Evolutionary conservation across 2,797 vertebrate species (phyloP), one percentile per base, ranked within the genome.

Genomic region (Urosaurus nigricauda): DNA sequence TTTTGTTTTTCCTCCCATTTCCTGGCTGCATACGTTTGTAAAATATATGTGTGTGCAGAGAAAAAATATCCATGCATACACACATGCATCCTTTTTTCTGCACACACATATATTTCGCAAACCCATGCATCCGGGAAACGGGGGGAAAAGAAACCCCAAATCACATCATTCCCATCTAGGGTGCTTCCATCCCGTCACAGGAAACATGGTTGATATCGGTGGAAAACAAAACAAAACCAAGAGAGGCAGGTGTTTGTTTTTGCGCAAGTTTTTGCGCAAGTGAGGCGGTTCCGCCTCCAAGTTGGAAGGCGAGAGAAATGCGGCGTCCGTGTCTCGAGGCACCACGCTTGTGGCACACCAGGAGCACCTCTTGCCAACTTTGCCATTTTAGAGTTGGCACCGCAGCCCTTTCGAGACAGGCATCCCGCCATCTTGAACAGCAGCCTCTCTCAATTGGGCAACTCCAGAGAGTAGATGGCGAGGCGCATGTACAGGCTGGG

Each of bases 321-420:
- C 7, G 11, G 1, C 47, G 3, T 3, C 21, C 32, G 56, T 5
- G 6, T 53, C 43, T 4, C 2, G 47, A 32, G 29, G 40, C 40
- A 0, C 24, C 74, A 8, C 1, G 3, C 14, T 21, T n/a, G 11
- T 5, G 14, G 29, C 4, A 8, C 0, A 79, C 1, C 26, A 6
- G 47, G 77, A 78, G 47, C 4, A 2, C 56, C 17, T 8, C 0
- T 43, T 26, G 43, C 53, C 79, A 60, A 5, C 58, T 21, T 60
- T 13, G 53, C 53, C 53, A 56, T 56, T 14, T 56, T 14, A 13
- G 14, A 56, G 11, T 0, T 56, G 53, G 14, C 53, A 56, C 53
- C 2, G 14, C 5, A 24, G 14, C 26, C 21, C 26, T 65, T 65
- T 65, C 7, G 63, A 29, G 8, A 2, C 7, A 2, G 2, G 6